Evolutionary conservation across 2,888 invertebrate genomes (phyloP).

Genomic region (Latrodectus elegans): DNA sequence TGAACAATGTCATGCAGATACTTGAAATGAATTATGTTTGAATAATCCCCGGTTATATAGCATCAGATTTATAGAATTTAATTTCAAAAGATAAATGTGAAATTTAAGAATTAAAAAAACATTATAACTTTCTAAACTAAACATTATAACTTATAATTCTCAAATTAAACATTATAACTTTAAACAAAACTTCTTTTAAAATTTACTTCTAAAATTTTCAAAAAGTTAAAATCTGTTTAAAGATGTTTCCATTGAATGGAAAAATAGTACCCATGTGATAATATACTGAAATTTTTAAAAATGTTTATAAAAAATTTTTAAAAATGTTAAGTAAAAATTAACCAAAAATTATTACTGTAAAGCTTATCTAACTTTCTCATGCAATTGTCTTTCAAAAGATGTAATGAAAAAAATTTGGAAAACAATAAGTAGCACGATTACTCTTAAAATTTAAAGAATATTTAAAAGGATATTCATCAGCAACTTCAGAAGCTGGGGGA

Average conservation of each 20-base stretch:
- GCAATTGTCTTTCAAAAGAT: neutral
- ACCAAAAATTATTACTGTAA: neutral
- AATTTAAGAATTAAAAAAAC: too few species aligned
- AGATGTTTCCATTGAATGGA: too few species aligned
- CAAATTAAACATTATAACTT: neutral
- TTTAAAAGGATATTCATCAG: slow-evolving; percentile 58
- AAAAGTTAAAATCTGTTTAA: too few species aligned
- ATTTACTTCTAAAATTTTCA: neutral
- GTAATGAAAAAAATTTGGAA: neutral
- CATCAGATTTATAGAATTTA: too few species aligned
- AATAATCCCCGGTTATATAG: too few species aligned
- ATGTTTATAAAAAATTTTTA: neutral
- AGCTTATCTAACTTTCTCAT: neutral
- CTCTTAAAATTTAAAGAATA: neutral
- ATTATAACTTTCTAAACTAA: too few species aligned
- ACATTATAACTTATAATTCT: neutral
- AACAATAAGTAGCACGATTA: neutral
- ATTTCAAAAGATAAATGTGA: too few species aligned
- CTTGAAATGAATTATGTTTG: too few species aligned
- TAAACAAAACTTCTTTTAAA: neutral
- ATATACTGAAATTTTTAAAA: too few species aligned
- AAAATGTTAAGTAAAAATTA: neutral
- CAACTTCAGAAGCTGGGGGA: slow-evolving; percentile 13
- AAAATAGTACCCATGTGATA: too few species aligned
- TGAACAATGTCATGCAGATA: too few species aligned